Base-by-base conservation (phyloP, 1,140 invertebrate genomes). In the Potamilus streckersoni region DNA sequence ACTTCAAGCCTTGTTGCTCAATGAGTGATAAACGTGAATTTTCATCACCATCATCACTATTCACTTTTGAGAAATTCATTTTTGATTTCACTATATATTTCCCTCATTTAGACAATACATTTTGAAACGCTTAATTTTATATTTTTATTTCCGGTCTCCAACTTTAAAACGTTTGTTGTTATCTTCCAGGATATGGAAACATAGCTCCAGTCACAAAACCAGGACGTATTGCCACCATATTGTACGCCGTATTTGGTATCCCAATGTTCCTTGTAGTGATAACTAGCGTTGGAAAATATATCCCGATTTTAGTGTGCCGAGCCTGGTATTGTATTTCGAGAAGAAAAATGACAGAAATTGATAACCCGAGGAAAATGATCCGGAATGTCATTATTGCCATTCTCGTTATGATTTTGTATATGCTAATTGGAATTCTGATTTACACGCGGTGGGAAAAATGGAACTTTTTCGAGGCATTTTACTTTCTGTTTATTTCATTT, bases 221-320 rank as follows among this genome's bases (percentile, higher is more conserved):
- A 2, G 97, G 97, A 57, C 92, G 94, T 82, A 93, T 95, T 0
- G 92, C 97, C 12, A 97, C 96, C 0, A 98, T 99, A 73, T 91
- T 96, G 13, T 99, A 99, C 85, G 96, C 97, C 8, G 94, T 97
- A 66, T 94, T 99, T 73, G 98, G 97, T 13, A 99, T 99, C 79
- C 97, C 98, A 0, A 92, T 99, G 79, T 95, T 96, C 80, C 92
- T 99, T 57, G 85, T 91, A 14, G 87, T 90, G 55, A 76, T 91
- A 68, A 87, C 87, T 11, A 84, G 89, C 68, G 75, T 90, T n/a
- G 90, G 90, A 16, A 86, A 82, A 68, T 76, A 78, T 14, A 71
- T 91, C 68, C 89, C 89, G 11, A 74, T 80, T n/a, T 84, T 78
- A 49, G 68, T 89, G 69, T 1, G 19, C 17, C 17, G 31, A 38